Conservation (phyloP, 2,113 vertebrate genomes). For the Catagonus wagneri region DNA sequence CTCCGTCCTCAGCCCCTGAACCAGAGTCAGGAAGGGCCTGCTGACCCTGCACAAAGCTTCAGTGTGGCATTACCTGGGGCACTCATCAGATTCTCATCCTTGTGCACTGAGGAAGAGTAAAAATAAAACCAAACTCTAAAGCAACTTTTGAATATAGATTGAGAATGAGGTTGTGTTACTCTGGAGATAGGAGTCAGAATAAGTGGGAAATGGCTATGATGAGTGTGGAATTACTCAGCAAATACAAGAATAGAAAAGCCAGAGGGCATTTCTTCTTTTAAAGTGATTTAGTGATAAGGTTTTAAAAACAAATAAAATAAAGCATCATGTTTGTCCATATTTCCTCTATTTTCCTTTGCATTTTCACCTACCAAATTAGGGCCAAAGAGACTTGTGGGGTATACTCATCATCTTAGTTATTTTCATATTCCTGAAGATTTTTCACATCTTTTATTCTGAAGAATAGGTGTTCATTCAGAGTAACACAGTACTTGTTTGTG, state of each 20-base stretch:
- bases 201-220: not conserved
- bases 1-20: not conserved
- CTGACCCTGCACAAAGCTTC: not conserved
- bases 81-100: not conserved
- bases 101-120: not conserved
- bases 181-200: slow-evolving; percentile 6
- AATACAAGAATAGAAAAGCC: not conserved
- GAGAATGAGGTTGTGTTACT: not conserved
- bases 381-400: not conserved
- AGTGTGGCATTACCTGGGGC: not conserved
- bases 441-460: slow-evolving; percentile 1
- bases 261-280: not conserved
- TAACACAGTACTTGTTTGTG: not conserved
- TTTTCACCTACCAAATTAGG: slow-evolving; percentile 2
- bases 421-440: slow-evolving; percentile 34
- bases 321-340: not conserved
- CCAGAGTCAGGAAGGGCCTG: not conserved
- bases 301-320: slow-evolving; percentile 53
- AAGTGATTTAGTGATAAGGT: not conserved
- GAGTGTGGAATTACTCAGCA: slow-evolving; percentile 44
- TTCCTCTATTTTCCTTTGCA: slow-evolving; percentile 1
- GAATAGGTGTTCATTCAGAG: not conserved
- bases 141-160: not conserved
- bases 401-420: not conserved
- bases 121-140: not conserved